Evolutionary conservation across 2,888 invertebrate species (phyloP).

Genomic region (Xestoiulus laeticollis): DNA sequence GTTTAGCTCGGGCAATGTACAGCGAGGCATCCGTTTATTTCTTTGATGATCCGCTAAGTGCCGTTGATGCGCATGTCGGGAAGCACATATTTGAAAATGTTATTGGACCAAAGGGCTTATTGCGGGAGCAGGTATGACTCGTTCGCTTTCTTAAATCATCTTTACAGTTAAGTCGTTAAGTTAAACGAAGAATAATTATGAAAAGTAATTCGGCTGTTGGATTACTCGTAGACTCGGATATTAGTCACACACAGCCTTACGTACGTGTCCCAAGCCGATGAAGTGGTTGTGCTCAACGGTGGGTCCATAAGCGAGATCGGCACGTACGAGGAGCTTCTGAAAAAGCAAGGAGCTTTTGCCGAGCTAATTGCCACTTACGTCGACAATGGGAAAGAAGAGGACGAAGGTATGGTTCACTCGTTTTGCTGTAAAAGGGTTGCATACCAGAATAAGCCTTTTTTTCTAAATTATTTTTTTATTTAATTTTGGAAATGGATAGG

Average conservation of each 20-base stretch:
- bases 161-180: no score
- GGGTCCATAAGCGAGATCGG: constrained; percentile 90
- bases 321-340: constrained; percentile 86
- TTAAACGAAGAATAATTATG: not conserved
- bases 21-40: constrained; percentile 88
- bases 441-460: no score
- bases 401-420: no score
- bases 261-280: constrained; percentile 88
- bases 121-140: constrained; percentile 63
- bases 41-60: constrained; percentile 93
- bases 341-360: constrained; percentile 73
- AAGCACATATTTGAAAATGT: constrained; percentile 97
- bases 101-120: constrained; percentile 76
- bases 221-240: constrained; percentile 75
- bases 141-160: constrained; percentile 53
- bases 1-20: constrained; percentile 91
- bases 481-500: no score
- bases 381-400: constrained; percentile 60
- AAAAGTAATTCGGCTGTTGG: constrained; percentile 50
- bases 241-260: constrained; percentile 96
- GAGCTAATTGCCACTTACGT: constrained; percentile 68
- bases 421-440: no score
- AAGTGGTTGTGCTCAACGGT: constrained; percentile 86
- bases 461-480: no score
- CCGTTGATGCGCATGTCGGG: constrained; percentile 97